Base-by-base conservation (phyloP, 1,140 invertebrate genomes). In the Camponotus floridanus region DNA sequence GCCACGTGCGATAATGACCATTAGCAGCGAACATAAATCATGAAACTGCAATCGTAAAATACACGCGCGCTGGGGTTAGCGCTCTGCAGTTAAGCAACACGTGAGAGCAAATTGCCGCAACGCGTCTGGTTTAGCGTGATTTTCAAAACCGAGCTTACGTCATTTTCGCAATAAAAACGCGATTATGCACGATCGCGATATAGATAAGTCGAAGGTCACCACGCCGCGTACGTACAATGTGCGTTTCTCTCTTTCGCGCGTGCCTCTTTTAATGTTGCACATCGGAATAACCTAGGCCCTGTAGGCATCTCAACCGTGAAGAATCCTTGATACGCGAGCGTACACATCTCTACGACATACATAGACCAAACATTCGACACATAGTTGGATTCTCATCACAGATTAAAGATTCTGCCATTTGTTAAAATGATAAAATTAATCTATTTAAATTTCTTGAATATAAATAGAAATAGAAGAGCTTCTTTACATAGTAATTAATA, bases 201-300 rank as follows among this genome's bases (percentile, higher is more conserved):
- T 61, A 73, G 79, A 83, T 83, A 62, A 83, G 71, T 70, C n/a
- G 79, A 83, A 83, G 79, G 39, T 33, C 59, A 73, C 33, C 39
- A 3, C 67, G 65, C 33, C 55, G 5, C 65, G 65, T 11, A 64
- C 55, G 18, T n/a, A n/a, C 62, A 7, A 36, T 21, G 67, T 48
- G 33, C 26, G 36, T 55, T 59, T 73, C 68, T 74, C 55, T n/a
- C 67, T 57, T 59, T 57, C 26, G 51, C 18, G 36, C 18, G 45
- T 36, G 48, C 71, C 48, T 68, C 79, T 74, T 61, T 55, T 61
- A 83, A 83, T 83, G 55, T 83, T 74, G 68, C 79, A 83, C 79
- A 83, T 73, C 68, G 68, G 79, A 73, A 83, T 73, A 73, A 83
- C 79, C 79, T 83, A 83, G 79, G 79, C 79, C 79, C 79, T 73